Evolutionary conservation across 2,888 invertebrate species (phyloP), one percentile per base, ranked within the genome.

Genomic region (Drosophila colorata): DNA sequence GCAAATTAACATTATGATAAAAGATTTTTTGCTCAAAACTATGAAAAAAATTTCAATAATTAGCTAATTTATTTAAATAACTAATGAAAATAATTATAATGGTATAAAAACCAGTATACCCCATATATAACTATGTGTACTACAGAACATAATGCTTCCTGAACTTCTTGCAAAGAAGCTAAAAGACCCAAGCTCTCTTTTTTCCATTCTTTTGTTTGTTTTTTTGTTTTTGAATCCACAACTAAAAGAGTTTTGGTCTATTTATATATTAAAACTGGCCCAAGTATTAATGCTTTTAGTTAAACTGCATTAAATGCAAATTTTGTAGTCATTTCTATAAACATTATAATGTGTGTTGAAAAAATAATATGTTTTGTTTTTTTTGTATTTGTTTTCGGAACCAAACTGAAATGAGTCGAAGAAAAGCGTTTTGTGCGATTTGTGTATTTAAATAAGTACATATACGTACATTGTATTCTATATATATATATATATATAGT

Each of bases 291-390:
- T 77, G 66, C 44, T 76, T 78, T 80, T 81, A 78, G 83, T 85
- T 85, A 67, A 77, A 76, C 60, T 74, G 90, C 90, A 90, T 90
- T 82, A 76, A 89, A 90, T 90, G 90, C 90, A 87, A 78, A 57
- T 47, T 61, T 67, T 69, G 60, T 87, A 87, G 87, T 87, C 87
- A 88, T 84, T 84, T 81, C 63, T 55, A 53, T 63, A 63, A 23
- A 33, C 33, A 33, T 28, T 87, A 59, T 73, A 46, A 60, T 71
- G 47, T 72, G 57, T 71, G 76, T 81, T 74, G 59, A 77, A 80
- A 59, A 57, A 33, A 64, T 28, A 38, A 52, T 69, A 53, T 69
- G 23, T 59, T 58, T 44, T 51, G 14, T 14, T 11, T 16, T 37
- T 46, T 31, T 11, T 40, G 33, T 33, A 13, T 40, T 28, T 28